Evolutionary conservation across 2,113 vertebrate genomes (phyloP), one percentile per base, ranked within the genome.

Genomic region (Ovis canadensis): DNA sequence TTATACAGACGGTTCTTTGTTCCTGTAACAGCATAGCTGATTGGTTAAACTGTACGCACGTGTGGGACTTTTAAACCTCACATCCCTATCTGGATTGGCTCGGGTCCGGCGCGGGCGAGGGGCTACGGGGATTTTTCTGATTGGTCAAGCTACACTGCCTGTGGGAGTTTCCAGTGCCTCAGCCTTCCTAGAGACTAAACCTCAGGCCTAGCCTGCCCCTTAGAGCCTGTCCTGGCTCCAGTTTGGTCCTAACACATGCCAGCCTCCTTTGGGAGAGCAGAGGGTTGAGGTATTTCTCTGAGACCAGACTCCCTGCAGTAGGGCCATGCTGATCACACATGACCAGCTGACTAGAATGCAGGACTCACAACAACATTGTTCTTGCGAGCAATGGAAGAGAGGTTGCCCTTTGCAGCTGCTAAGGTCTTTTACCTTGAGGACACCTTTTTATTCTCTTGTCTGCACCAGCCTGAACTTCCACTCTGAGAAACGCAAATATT

Each of bases 51-150:
- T 0, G 2, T 8, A 45, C 0, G 45, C 45, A 45, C 2, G 7
- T 2, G 2, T 2, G 45, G 45, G 45, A 45, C 45, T 45, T 45
- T 45, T 45, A 45, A 45, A 45, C 45, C 45, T 45, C 7, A 1
- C 45, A 8, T 45, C 45, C 45, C 45, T 45, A 45, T 45, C 45
- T 45, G 45, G 45, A 45, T 45, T 45, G 45, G 45, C 45, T 45
- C 0, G 45, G 7, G 45, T 45, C 45, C 8, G 45, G 45, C 1
- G 45, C 45, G 0, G 45, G 45, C 0, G 45, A 45, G 45, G 45
- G 45, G 45, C 45, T 45, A 45, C 45, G 45, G 45, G 45, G 45
- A 45, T 45, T 45, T 45, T 45, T 45, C 45, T 45, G 45, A 45
- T 45, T 45, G 43, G 43, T 45, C 43, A 2, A 45, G 45, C 45